phyloP scores from a whole-genome alignment of 2,113 vertebrate species.

The Australoheros scitulus region DNA sequence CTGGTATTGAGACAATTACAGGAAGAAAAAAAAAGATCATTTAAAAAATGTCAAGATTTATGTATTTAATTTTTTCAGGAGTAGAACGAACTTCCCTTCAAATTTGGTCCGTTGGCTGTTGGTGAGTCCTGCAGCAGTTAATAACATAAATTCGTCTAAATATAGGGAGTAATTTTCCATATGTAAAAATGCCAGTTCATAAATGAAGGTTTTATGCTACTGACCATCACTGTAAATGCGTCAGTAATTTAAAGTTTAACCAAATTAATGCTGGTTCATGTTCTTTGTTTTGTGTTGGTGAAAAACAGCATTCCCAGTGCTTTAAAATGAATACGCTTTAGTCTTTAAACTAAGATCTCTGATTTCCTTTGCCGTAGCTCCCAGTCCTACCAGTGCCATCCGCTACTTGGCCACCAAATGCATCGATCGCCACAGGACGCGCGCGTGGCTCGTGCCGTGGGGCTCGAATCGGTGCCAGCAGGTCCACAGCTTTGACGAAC shows the following conservation, averaged over 20 bases:
- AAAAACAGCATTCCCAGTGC: background rate
- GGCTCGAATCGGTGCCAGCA: constrained; percentile 85
- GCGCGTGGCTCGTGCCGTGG: constrained; percentile 90
- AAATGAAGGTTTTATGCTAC: background rate
- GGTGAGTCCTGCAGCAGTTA: too few relatives aligned
- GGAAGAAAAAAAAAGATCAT: too few relatives aligned
- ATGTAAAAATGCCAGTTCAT: too few relatives aligned
- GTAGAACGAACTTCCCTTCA: background rate
- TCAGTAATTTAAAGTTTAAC: background rate
- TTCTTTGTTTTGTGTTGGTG: background rate
- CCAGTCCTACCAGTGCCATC: constrained; percentile 47
- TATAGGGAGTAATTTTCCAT: too few relatives aligned
- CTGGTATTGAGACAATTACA: too few relatives aligned
- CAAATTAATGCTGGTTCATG: background rate
- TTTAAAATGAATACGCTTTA: background rate
- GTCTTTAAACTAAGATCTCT: background rate
- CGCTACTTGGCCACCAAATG: constrained; percentile 81
- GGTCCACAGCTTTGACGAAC: constrained; percentile 87
- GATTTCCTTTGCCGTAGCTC: constrained; percentile 16
- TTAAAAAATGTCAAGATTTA: too few relatives aligned
- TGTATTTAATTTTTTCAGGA: background rate
- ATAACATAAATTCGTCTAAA: too few relatives aligned
- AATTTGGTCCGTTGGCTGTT: too few relatives aligned
- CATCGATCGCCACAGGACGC: constrained; percentile 82
- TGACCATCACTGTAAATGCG: background rate